phyloP scores from a whole-genome alignment of 2,888 invertebrate genomes.

The Neuroscelio doddi region DNA sequence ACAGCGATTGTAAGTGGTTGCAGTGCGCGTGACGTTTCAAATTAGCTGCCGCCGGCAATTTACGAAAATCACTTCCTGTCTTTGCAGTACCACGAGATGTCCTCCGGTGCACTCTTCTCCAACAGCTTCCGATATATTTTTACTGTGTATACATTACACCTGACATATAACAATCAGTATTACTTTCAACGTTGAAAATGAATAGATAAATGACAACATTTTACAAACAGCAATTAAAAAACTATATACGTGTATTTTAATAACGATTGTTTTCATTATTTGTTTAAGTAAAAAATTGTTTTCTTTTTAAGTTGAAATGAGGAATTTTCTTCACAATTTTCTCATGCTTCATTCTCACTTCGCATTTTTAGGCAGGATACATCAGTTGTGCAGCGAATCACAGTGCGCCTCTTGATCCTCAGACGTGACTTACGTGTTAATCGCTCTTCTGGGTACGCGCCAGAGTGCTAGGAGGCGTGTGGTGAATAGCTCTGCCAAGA shows the following conservation, averaged over 20 bases:
- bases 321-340: not conserved
- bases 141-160: too few species aligned
- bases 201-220: too few species aligned
- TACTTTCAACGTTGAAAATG: too few species aligned
- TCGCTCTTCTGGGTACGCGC: constrained; percentile 33
- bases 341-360: constrained; percentile 11
- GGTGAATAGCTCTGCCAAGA: constrained; percentile 29
- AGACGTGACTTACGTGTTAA: constrained; percentile 45
- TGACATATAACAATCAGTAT: too few species aligned
- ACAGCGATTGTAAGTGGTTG: constrained; percentile 27
- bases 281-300: too few species aligned
- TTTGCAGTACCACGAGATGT: constrained; percentile 6
- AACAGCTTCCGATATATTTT: not conserved
- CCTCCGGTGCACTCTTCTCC: not conserved
- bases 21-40: constrained; percentile 37
- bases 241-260: not conserved
- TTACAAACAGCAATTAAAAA: too few species aligned
- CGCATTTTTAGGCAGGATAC: constrained; percentile 35
- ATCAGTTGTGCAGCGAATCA: constrained; percentile 28
- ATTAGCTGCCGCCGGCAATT: constrained; percentile 32
- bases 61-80: constrained; percentile 29
- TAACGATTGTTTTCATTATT: not conserved
- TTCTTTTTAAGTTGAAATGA: too few species aligned
- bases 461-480: constrained; percentile 30
- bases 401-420: constrained; percentile 36